Evolutionary conservation across 2,888 invertebrate species (phyloP), one percentile per base, ranked within the genome.

Genomic region (Pterobdella sp.): DNA sequence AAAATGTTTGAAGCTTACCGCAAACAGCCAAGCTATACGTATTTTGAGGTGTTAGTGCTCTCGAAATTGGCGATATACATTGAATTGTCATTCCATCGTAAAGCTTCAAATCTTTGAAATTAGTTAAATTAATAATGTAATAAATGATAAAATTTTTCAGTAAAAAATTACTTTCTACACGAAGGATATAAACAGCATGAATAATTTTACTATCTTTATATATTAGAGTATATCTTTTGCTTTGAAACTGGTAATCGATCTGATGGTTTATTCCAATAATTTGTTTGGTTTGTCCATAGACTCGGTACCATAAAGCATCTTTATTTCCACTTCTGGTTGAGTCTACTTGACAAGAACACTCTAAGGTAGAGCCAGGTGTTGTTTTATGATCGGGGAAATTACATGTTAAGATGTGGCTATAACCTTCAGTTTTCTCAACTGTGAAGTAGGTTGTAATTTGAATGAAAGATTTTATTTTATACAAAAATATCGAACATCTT

Each of bases 1-100:
- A 42, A 42, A 66, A 22, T n/a, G n/a, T 35, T 35, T 18, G 22
- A 3, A 31, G 10, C 52, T 34, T 34, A 70, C 70, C 31, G 32
- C 70, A 60, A 56, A 70, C 0, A 56, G 56, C 70, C 31, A 1
- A 22, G 70, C 14, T 56, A 32, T 56, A 26, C 31, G 42, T n/a
- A n/a, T 32, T 31, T 26, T 26, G 32, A 52, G 60, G 3, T 18
- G n/a, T 56, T 22, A 56, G n/a, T 18, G 60, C n/a, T 56, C n/a
- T 56, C 10, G 60, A 70, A 4, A 31, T 49, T 31, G 56, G 56
- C 49, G 35, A 56, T 31, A 49, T 56, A 42, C 70, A 70, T 70
- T 70, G 56, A 34, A 70, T 70, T 31, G 70, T 70, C 32, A 56
- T 56, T 18, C 70, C 56, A 56, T 70, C 70, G 26, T 70, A 34